Base-by-base conservation (phyloP, 2,888 invertebrate genomes). In the Drosophila kambysellisi region DNA sequence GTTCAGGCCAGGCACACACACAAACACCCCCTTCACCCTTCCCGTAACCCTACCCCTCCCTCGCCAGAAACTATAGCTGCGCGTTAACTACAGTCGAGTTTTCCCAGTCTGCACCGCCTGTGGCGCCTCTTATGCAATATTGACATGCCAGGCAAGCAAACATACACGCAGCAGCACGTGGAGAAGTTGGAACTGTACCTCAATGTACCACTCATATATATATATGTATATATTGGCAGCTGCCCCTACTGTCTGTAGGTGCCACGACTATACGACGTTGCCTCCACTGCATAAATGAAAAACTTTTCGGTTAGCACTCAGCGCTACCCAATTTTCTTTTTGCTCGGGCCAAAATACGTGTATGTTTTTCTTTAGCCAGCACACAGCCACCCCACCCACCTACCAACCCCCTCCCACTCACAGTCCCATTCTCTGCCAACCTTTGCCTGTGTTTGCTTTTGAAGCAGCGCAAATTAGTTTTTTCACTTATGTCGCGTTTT, bases 391-490 rank as follows among this genome's bases (percentile, higher is more conserved):
- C 30, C n/a, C 37, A 46, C 43, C 30, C 52, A 17, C 37, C 43
- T 33, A 52, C 46, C 35, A 12, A 20, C 12, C 30, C 33, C 30
- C 32, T 11, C 33, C 30, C 20, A 35, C 37, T n/a, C 25, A 25
- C 25, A 25, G 25, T 25, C 30, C 37, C 25, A 25, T 53, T 15
- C 48, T 8, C 62, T 25, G 35, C n/a, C 54, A 17, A 59, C 41
- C 43, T 64, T 52, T 37, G 63, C 50, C 69, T 73, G 70, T 87
- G 88, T 90, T 89, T 89, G 91, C 89, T 88, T 88, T 90, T 85
- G 88, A 91, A 91, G 90, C 83, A 84, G 88, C 82, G 89, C 82
- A 91, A 90, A 90, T 91, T 88, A 88, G 85, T 89, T 91, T 90
- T 90, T 91, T 90, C 82, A 83, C 84, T 88, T 87, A 87, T 80